Base-by-base conservation (phyloP, 2,888 invertebrate species). In the Ichneumoninae sp. region DNA sequence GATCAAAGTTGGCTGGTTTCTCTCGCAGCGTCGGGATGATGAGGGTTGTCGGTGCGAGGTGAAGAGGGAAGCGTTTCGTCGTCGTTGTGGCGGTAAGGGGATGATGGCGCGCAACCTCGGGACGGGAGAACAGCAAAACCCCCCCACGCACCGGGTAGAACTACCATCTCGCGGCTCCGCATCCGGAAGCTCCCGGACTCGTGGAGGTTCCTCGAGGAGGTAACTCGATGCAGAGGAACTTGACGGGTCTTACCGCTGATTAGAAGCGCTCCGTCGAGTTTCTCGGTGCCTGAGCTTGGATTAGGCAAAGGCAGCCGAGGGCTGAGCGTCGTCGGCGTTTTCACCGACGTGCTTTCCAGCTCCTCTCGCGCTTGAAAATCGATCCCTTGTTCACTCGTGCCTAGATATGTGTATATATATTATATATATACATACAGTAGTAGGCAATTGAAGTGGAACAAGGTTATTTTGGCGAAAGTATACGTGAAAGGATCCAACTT, bases 211-310 rank as follows among this genome's bases (percentile, higher is more conserved):
- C 16, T 7, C 60, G 33, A 30, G 65, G 54, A 74, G 80, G 89
- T 90, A 92, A 92, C 91, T 91, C 89, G 88, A 92, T 89, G 91
- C 89, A 86, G 87, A 90, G 89, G 88, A 92, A 92, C 90, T 91
- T 91, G 91, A 89, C 90, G 89, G 88, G 89, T 89, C 89, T 90
- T 90, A 90, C 87, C 90, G 89, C 91, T 93, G 93, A 93, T 93
- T 93, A 93, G 92, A 93, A 92, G 92, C 92, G 89, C 91, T 91
- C 90, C 89, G 88, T 88, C 89, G 90, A 91, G 91, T 91, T 92
- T 89, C 91, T 88, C 89, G 88, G 88, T 89, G 88, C 88, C 86
- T 88, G 89, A 87, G 82, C 89, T 87, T 89, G 89, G 89, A 92
- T 92, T 91, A 91, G 89, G 89, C 88, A 89, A 90, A 90, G 89